A percentile compares a stretch with the other conserved stretches of the same genome.
Evolutionary conservation across 2,113 vertebrate genomes (phyloP).

Genomic region (Gila orcuttii): DNA sequence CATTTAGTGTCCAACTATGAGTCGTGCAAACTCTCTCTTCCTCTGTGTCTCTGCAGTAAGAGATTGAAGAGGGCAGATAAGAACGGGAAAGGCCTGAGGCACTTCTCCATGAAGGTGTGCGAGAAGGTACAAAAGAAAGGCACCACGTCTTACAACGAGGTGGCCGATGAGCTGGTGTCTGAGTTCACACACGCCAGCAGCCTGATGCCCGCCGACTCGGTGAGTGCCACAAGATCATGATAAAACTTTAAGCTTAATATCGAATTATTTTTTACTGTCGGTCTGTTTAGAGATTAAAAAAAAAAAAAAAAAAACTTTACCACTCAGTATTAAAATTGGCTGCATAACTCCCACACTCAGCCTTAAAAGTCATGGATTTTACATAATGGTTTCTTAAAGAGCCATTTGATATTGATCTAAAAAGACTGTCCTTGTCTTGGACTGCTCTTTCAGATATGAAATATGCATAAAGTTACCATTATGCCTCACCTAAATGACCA

Average conservation of each 20-base stretch:
- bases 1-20: background rate
- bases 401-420: background rate
- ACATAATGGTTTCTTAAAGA: background rate
- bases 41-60: conserved; percentile 73
- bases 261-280: background rate
- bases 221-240: conserved; percentile 63
- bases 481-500: background rate
- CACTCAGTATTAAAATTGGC: too few species aligned
- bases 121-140: conserved; percentile 90
- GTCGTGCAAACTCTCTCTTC: background rate
- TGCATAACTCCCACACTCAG: background rate
- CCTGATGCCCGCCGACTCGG: conserved; percentile 80
- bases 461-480: background rate
- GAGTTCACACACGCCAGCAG: conserved; percentile 83
- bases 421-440: background rate
- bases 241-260: background rate
- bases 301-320: too few species aligned
- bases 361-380: background rate
- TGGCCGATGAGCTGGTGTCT: conserved; percentile 86
- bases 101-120: conserved; percentile 93
- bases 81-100: conserved; percentile 86
- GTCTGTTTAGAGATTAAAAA: background rate
- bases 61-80: conserved; percentile 87
- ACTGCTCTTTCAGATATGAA: background rate
- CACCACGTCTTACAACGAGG: conserved; percentile 88